Evolutionary conservation across 1,140 invertebrate species (phyloP).

Genomic region (Panonychus citri): DNA sequence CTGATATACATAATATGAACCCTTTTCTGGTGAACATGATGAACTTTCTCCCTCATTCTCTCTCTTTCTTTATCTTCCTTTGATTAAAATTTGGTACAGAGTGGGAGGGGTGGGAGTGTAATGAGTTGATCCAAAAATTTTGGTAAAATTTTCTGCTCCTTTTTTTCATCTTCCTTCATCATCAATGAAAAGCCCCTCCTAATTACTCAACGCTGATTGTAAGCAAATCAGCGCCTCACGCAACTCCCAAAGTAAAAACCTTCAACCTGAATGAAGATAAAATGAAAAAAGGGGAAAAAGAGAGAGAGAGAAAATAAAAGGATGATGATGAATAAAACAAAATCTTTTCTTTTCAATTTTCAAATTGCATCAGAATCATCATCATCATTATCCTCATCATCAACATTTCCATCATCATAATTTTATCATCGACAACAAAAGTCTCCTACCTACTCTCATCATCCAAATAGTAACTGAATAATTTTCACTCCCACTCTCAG

Average conservation of each 20-base stretch:
- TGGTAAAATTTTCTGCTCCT: background rate
- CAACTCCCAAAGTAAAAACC: background rate
- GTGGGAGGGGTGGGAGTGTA: background rate
- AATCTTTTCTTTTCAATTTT: background rate
- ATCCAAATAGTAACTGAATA: too few relatives aligned
- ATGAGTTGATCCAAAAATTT: background rate
- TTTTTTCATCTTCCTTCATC: background rate
- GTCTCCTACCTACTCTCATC: too few relatives aligned
- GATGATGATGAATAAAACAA: background rate
- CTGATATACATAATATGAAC: background rate
- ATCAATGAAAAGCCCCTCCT: background rate
- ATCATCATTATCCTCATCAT: too few relatives aligned
- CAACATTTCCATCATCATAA: too few relatives aligned
- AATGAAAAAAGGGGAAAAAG: background rate
- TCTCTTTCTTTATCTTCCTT: background rate
- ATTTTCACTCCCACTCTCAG: too few relatives aligned
- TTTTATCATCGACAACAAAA: too few relatives aligned
- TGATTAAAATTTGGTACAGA: background rate
- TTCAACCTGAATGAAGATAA: background rate
- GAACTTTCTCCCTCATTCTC: background rate
- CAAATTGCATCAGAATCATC: background rate
- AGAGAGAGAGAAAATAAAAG: background rate
- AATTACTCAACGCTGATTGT: background rate
- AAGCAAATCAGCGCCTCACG: background rate
- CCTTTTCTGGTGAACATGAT: background rate